These are phyloP conservation scores for Lepidurus apus DNA, from an alignment of 1,140 invertebrate species.

Conservation along the genomic window DNA sequence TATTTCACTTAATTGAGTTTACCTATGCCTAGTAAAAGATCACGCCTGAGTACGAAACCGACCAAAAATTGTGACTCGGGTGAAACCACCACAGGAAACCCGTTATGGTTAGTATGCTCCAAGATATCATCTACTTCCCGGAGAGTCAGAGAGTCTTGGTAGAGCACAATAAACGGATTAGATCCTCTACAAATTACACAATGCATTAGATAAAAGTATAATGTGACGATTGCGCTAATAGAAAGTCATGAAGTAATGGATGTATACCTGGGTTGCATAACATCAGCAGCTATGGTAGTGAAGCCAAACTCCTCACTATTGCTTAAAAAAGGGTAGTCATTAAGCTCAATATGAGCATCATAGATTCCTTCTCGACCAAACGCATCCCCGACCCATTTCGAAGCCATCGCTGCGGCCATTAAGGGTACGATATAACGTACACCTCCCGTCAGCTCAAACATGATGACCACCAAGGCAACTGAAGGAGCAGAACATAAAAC, in stretches of 20 bases:
- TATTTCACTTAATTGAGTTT: constrained; percentile 10
- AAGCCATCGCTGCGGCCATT: constrained; percentile 98
- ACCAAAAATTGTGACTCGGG: constrained; percentile 94
- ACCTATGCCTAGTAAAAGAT: constrained; percentile 58
- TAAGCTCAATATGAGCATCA: constrained; percentile 95
- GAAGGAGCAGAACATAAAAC: neutral
- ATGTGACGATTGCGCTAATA: neutral
- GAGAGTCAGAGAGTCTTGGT: constrained; percentile 95
- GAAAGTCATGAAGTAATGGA: neutral
- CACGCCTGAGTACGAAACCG: constrained; percentile 49
- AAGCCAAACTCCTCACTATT: constrained; percentile 97
- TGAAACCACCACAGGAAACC: constrained; percentile 96
- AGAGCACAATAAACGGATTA: constrained; percentile 83
- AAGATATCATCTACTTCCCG: constrained; percentile 87
- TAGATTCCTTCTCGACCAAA: constrained; percentile 88
- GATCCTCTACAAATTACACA: constrained; percentile 55
- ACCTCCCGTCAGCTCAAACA: constrained; percentile 98
- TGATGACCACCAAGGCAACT: constrained; percentile 97
- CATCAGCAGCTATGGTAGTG: constrained; percentile 92
- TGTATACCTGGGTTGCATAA: constrained; percentile 80
- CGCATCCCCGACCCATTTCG: constrained; percentile 99
- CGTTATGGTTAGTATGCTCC: constrained; percentile 94
- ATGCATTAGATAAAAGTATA: neutral
- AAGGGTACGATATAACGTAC: constrained; percentile 97
- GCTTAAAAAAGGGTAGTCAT: constrained; percentile 97